A percentile compares a stretch with the other conserved stretches of the same genome.
phyloP scores from a whole-genome alignment of 2,888 invertebrate species.

The Lithosia quadra region DNA sequence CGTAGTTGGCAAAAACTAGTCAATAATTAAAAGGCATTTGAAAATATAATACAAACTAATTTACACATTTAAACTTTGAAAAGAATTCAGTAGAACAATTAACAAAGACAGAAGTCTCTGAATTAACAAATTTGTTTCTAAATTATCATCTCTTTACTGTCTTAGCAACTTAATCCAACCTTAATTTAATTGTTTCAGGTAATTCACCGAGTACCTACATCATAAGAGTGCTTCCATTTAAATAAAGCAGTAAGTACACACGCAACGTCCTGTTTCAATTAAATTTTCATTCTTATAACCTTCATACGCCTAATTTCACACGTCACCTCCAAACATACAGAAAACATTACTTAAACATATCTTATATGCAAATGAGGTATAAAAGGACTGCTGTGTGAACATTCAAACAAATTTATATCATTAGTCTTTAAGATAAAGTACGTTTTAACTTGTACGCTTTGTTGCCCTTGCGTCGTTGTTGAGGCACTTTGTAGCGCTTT shows the following conservation, averaged over 20 bases:
- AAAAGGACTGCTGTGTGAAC: constrained; percentile 8
- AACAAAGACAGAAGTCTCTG: background rate
- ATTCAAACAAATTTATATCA: constrained; percentile 29
- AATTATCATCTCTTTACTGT: background rate
- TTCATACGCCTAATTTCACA: constrained; percentile 17
- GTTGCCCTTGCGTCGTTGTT: constrained; percentile 21
- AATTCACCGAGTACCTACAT: constrained; percentile 20
- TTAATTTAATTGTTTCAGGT: constrained; percentile 47
- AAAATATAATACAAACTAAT: no score
- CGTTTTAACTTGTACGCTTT: constrained; percentile 29
- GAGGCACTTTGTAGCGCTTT: constrained; percentile 18
- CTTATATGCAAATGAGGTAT: constrained; percentile 31
- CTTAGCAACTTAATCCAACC: constrained; percentile 27
- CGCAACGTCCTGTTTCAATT: constrained; percentile 24
- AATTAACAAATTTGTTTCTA: background rate
- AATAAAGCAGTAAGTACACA: constrained; percentile 33
- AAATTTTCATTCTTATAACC: constrained; percentile 18
- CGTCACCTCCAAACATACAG: constrained; percentile 7
- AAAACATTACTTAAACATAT: constrained; percentile 17
- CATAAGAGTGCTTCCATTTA: constrained; percentile 17
- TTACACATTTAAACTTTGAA: no score
- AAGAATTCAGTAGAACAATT: background rate
- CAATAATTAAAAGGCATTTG: no score
- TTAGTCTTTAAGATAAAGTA: constrained; percentile 36
- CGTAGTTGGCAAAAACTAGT: no score